Conservation (phyloP, 2,888 invertebrate species). For the Thyatira batis region DNA sequence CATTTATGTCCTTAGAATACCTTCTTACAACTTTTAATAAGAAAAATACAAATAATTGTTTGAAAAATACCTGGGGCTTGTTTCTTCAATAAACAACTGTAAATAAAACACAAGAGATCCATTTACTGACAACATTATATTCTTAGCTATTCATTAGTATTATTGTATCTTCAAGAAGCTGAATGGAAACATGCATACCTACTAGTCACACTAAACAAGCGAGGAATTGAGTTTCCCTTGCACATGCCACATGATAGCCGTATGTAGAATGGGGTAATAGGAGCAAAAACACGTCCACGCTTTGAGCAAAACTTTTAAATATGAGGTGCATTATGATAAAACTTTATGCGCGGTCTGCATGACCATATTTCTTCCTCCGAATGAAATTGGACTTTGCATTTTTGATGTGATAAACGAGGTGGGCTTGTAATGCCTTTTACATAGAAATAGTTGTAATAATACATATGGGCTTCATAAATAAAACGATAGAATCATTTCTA, state of each 20-base stretch:
- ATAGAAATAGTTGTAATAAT: too few relatives aligned
- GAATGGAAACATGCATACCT: background rate
- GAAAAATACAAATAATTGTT: background rate
- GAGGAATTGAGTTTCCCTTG: background rate
- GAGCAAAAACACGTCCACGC: background rate
- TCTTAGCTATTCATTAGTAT: too few relatives aligned
- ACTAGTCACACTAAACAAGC: background rate
- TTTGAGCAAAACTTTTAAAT: background rate
- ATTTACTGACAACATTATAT: too few relatives aligned
- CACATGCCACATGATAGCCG: background rate
- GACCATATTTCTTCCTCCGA: background rate
- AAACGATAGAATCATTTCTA: too few relatives aligned
- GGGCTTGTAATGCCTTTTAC: too few relatives aligned
- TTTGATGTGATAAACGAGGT: background rate
- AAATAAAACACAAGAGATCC: too few relatives aligned
- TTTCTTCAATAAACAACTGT: too few relatives aligned
- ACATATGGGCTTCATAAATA: too few relatives aligned
- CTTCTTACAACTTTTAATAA: background rate
- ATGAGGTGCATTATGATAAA: background rate
- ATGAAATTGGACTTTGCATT: background rate
- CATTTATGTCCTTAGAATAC: background rate
- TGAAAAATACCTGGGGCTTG: too few relatives aligned
- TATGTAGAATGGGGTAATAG: background rate
- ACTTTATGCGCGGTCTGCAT: background rate
- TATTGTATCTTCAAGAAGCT: too few relatives aligned